Evolutionary conservation across 2,113 vertebrate species (phyloP).

Genomic region (Brachyistius frenatus): DNA sequence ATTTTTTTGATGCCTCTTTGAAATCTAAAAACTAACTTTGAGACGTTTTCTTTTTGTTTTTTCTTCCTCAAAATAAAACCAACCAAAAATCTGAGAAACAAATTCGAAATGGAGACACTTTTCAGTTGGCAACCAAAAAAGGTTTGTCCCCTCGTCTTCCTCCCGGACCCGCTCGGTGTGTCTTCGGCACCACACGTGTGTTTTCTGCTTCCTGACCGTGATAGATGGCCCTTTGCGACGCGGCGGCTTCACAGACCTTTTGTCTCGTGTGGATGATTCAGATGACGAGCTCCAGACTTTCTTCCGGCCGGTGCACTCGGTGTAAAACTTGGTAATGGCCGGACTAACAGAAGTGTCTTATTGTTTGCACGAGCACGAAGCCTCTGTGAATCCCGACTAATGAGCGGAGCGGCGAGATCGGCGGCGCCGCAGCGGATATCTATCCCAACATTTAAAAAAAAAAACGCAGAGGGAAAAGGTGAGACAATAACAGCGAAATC

Average conservation of each 20-base stretch:
- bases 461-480: conserved; percentile 72
- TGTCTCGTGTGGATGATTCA: conserved; percentile 72
- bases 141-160: no score
- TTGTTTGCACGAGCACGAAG: conserved; percentile 47
- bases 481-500: conserved; percentile 78
- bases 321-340: conserved; percentile 67
- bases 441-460: conserved; percentile 66
- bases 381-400: conserved; percentile 71
- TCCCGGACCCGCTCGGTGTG: background rate
- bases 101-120: no score
- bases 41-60: no score
- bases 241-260: conserved; percentile 61
- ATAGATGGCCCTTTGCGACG: conserved; percentile 64
- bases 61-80: no score
- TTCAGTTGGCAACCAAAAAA: no score
- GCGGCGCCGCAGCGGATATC: conserved; percentile 69
- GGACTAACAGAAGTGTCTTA: conserved; percentile 66
- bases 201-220: conserved; percentile 61
- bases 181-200: conserved; percentile 35
- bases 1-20: background rate
- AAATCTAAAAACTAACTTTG: background rate
- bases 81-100: no score
- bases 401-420: conserved; percentile 71
- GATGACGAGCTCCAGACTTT: conserved; percentile 80
- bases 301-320: conserved; percentile 72